Evolutionary conservation across 2,797 vertebrate species (phyloP), one percentile per base, ranked within the genome.

Genomic region (Lophotriccus pileatus): DNA sequence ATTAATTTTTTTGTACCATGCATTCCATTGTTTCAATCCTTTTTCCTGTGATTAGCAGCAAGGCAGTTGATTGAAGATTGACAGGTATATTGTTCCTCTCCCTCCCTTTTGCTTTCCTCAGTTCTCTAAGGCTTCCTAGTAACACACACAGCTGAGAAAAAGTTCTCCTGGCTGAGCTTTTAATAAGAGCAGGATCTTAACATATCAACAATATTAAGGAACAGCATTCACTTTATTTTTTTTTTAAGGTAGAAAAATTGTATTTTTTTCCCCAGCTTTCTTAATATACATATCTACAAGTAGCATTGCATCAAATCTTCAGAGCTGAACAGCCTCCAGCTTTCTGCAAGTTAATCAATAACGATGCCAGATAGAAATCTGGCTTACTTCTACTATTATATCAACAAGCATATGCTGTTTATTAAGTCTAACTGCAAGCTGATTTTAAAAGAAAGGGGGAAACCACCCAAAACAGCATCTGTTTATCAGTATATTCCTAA

Each of bases 401-500:
- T 70, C 74, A 92, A 70, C 32, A 94, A 75, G 7, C 63, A 80
- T 47, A 77, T 62, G 56, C 59, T 89, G 50, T 86, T 87, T 88
- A 67, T 75, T 75, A 67, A 94, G 34, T 60, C 43, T 34, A 64
- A 56, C 27, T 72, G 34, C 32, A 78, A 79, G 41, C 23, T 66
- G 79, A 72, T 75, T 89, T 82, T 56, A 43, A 74, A 77, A 75
- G n/a, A 67, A 55, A 79, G 14, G 18, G 12, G 12, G 25, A 79
- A 78, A 21, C 19, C 39, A 36, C 36, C 22, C 41, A 84, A 53
- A 14, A 63, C 30, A 81, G 68, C 25, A 63, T 49, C 22, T 70
- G 43, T 87, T 92, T 72, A 60, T 68, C 41, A 41, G 9, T 23
- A 30, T 34, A 86, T 59, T 73, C 75, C 17, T 59, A 3, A 59